These are phyloP conservation scores for Lepidothrix coronata DNA, from an alignment of 2,113 vertebrate species.

Conservation along the genomic window DNA sequence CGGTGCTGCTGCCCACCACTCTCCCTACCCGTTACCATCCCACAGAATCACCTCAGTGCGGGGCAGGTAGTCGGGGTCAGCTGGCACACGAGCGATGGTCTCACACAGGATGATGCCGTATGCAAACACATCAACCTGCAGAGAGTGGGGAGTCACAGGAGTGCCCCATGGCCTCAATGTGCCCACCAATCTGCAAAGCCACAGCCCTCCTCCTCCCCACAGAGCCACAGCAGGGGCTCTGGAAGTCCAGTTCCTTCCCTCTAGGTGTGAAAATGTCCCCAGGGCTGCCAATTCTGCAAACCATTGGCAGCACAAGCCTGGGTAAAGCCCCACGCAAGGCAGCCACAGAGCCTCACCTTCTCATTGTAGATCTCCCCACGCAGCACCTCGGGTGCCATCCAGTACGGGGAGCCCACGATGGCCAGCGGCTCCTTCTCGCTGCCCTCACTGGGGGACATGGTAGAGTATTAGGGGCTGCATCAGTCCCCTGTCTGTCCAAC, in stretches of 20 bases:
- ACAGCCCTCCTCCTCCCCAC: background rate
- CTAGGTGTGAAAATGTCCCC: accelerated
- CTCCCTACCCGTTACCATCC: background rate
- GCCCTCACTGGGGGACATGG: conserved; percentile 74
- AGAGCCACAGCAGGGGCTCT: accelerated
- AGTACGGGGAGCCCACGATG: conserved; percentile 93
- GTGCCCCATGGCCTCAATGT: accelerated
- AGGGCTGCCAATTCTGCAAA: background rate
- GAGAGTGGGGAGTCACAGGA: background rate
- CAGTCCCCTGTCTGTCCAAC: too few relatives aligned
- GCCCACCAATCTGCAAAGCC: background rate
- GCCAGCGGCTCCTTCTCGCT: conserved; percentile 84
- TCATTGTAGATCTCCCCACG: conserved; percentile 91
- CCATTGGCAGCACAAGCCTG: accelerated
- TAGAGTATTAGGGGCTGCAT: background rate
- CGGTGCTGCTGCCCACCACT: accelerated
- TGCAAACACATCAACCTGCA: conserved; percentile 84
- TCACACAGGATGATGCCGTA: conserved; percentile 95
- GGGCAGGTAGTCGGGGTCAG: conserved; percentile 92
- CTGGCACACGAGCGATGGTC: conserved; percentile 90
- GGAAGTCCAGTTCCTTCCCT: background rate
- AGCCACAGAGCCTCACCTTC: conserved; percentile 76
- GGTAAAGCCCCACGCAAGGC: accelerated
- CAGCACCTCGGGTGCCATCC: conserved; percentile 96
- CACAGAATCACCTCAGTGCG: conserved; percentile 85